phyloP scores from a whole-genome alignment of 2,797 vertebrate species.

The Chelidonichthys spinosus region DNA sequence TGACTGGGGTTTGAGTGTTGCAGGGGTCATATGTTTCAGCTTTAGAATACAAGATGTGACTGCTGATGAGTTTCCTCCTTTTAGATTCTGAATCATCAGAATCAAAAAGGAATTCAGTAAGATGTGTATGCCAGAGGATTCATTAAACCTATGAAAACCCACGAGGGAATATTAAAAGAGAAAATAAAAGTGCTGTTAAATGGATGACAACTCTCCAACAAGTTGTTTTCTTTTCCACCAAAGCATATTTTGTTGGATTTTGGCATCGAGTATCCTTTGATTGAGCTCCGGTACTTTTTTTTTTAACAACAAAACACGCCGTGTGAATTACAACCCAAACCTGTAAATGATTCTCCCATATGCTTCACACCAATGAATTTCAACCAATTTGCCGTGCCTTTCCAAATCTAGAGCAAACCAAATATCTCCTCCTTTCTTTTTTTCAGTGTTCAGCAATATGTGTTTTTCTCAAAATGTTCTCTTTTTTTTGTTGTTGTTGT shows the following conservation, averaged over 20 bases:
- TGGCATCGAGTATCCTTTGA: slow-evolving; percentile 49
- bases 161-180: not conserved
- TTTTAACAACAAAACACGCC: slow-evolving; percentile 52
- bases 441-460: slow-evolving; percentile 40
- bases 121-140: not conserved
- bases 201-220: slow-evolving; percentile 35
- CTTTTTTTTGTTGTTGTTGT: slow-evolving; percentile 31
- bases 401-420: slow-evolving; percentile 40
- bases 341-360: slow-evolving; percentile 63
- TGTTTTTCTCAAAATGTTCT: slow-evolving; percentile 40
- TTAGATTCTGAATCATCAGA: no score
- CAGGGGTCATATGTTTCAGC: not conserved
- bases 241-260: slow-evolving; percentile 47
- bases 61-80: slow-evolving; percentile 23
- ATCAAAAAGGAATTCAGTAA: not conserved
- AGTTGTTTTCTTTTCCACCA: slow-evolving; percentile 34
- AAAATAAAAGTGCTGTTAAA: slow-evolving; percentile 8
- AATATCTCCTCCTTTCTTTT: slow-evolving; percentile 23
- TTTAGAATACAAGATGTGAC: not conserved
- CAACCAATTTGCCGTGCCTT: slow-evolving; percentile 60
- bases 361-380: slow-evolving; percentile 47
- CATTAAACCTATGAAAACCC: slow-evolving; percentile 9
- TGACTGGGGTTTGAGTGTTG: not conserved
- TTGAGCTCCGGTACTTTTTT: slow-evolving; percentile 53
- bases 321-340: slow-evolving; percentile 55